Conservation (phyloP, 2,113 vertebrate species). For the Prochilodus magdalenae region DNA sequence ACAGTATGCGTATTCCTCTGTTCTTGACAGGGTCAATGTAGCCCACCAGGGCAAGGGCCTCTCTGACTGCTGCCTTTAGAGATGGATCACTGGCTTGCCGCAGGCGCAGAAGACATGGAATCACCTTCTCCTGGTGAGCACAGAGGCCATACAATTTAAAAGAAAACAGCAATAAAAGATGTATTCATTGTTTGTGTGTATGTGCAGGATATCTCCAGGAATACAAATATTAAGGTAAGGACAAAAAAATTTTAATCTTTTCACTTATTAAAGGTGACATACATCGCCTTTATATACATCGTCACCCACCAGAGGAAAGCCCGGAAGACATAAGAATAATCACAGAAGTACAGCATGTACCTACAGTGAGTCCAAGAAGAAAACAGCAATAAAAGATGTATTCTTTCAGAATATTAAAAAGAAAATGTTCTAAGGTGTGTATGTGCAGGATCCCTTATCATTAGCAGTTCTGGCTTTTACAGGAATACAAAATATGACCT, state of each 20-base stretch:
- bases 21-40: conserved; percentile 90
- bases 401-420: too few relatives aligned
- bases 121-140: conserved; percentile 83
- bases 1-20: conserved; percentile 86
- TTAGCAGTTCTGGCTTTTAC: too few relatives aligned
- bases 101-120: conserved; percentile 88
- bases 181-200: neutral
- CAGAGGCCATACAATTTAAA: conserved; percentile 32
- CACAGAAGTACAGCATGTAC: neutral
- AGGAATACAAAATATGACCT: too few relatives aligned
- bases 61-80: conserved; percentile 88
- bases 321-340: neutral
- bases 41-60: conserved; percentile 89
- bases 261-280: too few relatives aligned
- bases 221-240: neutral
- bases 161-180: neutral
- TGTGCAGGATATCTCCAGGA: neutral
- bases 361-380: too few relatives aligned
- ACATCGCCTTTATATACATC: too few relatives aligned
- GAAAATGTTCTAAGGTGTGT: too few relatives aligned
- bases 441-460: too few relatives aligned
- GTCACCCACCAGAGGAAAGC: neutral
- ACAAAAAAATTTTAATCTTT: neutral
- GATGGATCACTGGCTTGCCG: conserved; percentile 85
- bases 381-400: too few relatives aligned